phyloP scores from a whole-genome alignment of 2,888 invertebrate genomes.

The Xestoiulus laeticollis region DNA sequence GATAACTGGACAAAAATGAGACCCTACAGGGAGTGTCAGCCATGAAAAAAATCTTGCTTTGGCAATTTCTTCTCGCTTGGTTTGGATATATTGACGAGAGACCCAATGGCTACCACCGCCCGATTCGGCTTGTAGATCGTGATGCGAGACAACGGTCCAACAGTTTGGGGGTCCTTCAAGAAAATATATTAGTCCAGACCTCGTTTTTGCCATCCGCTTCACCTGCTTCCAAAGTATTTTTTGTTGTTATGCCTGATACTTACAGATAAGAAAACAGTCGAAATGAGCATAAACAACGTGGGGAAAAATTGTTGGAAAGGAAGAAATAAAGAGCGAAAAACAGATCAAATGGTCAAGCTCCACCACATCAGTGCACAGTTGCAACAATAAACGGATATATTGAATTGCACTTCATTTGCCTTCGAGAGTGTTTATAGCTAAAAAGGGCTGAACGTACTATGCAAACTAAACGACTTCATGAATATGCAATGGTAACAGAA shows the following conservation, averaged over 20 bases:
- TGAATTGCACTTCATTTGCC: not conserved
- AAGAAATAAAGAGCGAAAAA: not conserved
- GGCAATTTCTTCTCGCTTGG: not conserved
- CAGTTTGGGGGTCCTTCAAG: not conserved
- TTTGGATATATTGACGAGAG: not conserved
- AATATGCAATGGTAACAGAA: slow-evolving; percentile 36
- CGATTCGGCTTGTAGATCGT: not conserved
- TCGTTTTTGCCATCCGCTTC: not conserved
- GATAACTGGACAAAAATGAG: slow-evolving; percentile 29
- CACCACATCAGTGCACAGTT: not conserved
- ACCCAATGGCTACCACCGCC: not conserved
- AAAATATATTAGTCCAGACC: not conserved
- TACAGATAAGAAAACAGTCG: not conserved
- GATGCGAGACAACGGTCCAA: not conserved
- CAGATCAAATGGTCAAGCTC: not conserved
- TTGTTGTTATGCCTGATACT: not conserved
- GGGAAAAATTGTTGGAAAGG: not conserved
- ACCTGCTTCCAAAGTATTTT: not conserved
- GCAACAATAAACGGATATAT: not conserved
- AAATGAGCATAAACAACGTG: not conserved
- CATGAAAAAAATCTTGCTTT: not conserved
- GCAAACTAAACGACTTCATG: slow-evolving; percentile 6
- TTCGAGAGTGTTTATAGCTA: not conserved
- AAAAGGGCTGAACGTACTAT: not conserved
- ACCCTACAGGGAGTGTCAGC: slow-evolving; percentile 31